Base-by-base conservation (phyloP, 2,888 invertebrate genomes). In the Acheta domesticus region DNA sequence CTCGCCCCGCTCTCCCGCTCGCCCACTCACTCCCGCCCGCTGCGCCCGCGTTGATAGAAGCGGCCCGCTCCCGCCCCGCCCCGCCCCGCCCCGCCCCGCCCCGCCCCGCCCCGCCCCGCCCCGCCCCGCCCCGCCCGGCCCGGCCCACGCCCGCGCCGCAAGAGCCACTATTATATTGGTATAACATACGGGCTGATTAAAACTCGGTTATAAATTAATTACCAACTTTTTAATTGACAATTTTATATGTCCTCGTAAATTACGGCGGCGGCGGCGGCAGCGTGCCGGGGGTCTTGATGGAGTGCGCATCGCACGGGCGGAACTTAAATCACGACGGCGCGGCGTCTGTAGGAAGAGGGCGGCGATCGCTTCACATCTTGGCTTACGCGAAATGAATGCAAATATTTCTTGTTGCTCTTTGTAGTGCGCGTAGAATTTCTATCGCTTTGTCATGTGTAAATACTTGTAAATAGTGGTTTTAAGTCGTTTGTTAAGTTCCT, bases 191-290 rank as follows among this genome's bases (percentile, higher is more conserved):
- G n/a, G 16, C 62, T 62, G 62, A 62, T 62, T 62, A 62, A 62
- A 62, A 62, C 62, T 62, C 62, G n/a, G 62, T 62, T 62, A 62
- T 62, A 62, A 62, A 62, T 62, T 62, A 62, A 62, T 62, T 62
- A 62, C 62, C 62, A 62, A 62, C 62, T 62, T 62, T 62, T 62
- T 62, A 62, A 62, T 62, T 62, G 62, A 62, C 62, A 62, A 62
- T 62, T 62, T 62, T 62, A 62, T 62, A 62, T 62, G 62, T 62
- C 16, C 62, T n/a, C n/a, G 62, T 62, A 62, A 62, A 62, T 62
- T 62, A 62, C 62, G 14, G 62, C 62, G n/a, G 62, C 62, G 62
- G 62, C 14, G 36, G 36, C 36, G 36, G 36, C 36, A 0, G 36
- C 36, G 23, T 3, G 23, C 23, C 23, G 8, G 8, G 36, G 36